Percentiles rank a stretch among this genome's conserved stretches.
Conservation (phyloP, 2,113 vertebrate species). For the human (Homo sapiens) region GRCh38 chr1:65505501-65506000, state of each 20-base stretch:
- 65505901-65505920: rapidly evolving
- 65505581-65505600: background rate
- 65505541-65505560: background rate
- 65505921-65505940: background rate
- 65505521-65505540: background rate
- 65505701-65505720: background rate
- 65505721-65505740: background rate
- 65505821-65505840: background rate
- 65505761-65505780: background rate
- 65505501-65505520: background rate
- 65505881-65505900: background rate
- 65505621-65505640: background rate
- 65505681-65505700: background rate
- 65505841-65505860: background rate
- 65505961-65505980: constrained; percentile 12
- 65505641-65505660: background rate
- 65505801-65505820: background rate
- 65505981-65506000: constrained; percentile 11
- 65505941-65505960: background rate
- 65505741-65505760: background rate
- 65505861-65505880: background rate
- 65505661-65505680: background rate
- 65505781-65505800: background rate
- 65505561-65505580: background rate
- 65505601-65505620: background rate